Evolutionary conservation across 2,113 vertebrate genomes (phyloP), one percentile per base, ranked within the genome.

Genomic region (Archilochus colubris): DNA sequence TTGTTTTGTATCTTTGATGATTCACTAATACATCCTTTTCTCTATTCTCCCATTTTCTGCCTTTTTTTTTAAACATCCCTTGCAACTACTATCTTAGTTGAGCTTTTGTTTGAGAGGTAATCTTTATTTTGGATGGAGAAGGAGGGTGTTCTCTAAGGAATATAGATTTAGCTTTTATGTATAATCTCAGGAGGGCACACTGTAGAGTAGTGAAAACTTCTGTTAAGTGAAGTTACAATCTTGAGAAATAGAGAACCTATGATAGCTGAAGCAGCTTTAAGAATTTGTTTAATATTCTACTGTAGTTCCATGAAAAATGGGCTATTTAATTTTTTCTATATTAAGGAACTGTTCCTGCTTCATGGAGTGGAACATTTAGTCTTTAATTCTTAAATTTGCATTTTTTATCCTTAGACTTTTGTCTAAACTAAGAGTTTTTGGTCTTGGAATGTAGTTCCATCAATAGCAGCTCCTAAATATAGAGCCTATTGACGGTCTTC

Each of bases 401-500:
- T 96, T 95, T 94, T 91, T 91, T 94, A 94, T 94, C 88, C 14
- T 13, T 84, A 86, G 85, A 96, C 74, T 93, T 84, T 40, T 40
- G 40, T 40, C 40, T 40, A 40, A 40, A 40, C 40, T 40, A 40
- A 40, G 79, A 93, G 68, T 86, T 95, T 96, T 96, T 95, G 33
- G 64, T 97, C 94, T 93, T 58, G 25, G 84, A 84, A 93, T 96
- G 84, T 95, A 38, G 67, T 94, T 95, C 48, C 92, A 92, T 95
- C 92, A 96, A 93, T 78, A 96, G 54, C 89, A 87, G 46, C 88
- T 94, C 75, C 94, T 97, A 97, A 97, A 95, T 97, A 91, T 91
- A 96, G 80, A 96, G 40, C 82, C 91, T 89, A 94, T 95, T 96
- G 89, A 94, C 96, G 79, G 77, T 97, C 91, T 95, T 97, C 94